phyloP scores from a whole-genome alignment of 2,113 vertebrate genomes.

The Chlorodrepanis virens region DNA sequence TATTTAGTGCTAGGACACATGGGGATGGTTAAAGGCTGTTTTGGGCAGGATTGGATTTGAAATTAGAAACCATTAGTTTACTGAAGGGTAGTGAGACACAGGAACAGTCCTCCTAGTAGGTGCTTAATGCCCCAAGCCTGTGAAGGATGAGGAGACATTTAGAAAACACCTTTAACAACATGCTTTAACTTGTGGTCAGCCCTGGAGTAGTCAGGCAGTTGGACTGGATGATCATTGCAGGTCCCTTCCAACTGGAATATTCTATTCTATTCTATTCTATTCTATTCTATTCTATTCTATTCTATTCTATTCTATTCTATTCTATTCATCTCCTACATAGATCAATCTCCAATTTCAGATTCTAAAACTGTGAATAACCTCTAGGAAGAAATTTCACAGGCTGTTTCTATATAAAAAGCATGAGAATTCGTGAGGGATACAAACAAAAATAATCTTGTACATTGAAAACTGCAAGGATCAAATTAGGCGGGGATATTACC shows the following conservation, averaged over 20 bases:
- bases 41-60: not conserved
- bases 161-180: not conserved
- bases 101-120: not conserved
- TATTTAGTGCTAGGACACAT: fast-evolving
- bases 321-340: not conserved
- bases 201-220: not conserved
- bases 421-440: not conserved
- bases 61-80: not conserved
- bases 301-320: not conserved
- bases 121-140: fast-evolving
- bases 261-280: not conserved
- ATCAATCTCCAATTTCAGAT: not conserved
- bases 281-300: not conserved
- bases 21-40: not conserved
- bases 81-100: not conserved
- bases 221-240: fast-evolving
- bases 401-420: not conserved
- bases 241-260: not conserved
- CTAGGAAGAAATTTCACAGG: not conserved
- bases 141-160: not conserved
- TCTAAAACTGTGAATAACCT: not conserved
- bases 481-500: not conserved
- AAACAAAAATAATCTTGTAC: not conserved
- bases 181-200: not conserved
- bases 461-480: not conserved